Conservation (phyloP, 2,113 vertebrate genomes). For the Gasterosteus aculeatus region DNA sequence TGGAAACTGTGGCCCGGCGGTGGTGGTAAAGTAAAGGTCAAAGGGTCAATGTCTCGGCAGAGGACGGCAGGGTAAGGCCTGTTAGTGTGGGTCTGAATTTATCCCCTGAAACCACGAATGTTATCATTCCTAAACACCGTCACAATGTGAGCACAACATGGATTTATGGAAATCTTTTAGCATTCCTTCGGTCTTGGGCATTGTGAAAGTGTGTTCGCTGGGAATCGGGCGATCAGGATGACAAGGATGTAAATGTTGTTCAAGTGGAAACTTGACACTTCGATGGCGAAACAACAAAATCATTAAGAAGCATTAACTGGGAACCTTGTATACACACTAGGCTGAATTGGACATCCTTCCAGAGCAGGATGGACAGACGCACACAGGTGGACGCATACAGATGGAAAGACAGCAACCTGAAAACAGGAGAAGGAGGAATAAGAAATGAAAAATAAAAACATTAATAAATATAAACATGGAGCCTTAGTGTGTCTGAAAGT, state of each 20-base stretch:
- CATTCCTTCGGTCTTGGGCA: background rate
- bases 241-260: background rate
- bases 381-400: too few relatives aligned
- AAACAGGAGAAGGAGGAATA: background rate
- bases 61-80: background rate
- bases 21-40: slow-evolving; percentile 45
- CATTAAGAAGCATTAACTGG: background rate
- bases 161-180: background rate
- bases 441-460: background rate
- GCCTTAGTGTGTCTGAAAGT: background rate
- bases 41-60: slow-evolving; percentile 17
- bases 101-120: background rate
- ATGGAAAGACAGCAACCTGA: background rate
- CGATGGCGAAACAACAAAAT: background rate
- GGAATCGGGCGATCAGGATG: background rate
- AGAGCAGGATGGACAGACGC: background rate
- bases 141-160: background rate
- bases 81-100: background rate
- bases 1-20: slow-evolving; percentile 17
- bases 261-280: background rate
- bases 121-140: background rate
- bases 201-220: background rate
- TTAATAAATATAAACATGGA: background rate
- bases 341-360: background rate
- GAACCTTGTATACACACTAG: background rate